A percentile compares a stretch with the other conserved stretches of the same genome.
Conservation (phyloP, 2,888 invertebrate species). For the Diplazon laetatorius region DNA sequence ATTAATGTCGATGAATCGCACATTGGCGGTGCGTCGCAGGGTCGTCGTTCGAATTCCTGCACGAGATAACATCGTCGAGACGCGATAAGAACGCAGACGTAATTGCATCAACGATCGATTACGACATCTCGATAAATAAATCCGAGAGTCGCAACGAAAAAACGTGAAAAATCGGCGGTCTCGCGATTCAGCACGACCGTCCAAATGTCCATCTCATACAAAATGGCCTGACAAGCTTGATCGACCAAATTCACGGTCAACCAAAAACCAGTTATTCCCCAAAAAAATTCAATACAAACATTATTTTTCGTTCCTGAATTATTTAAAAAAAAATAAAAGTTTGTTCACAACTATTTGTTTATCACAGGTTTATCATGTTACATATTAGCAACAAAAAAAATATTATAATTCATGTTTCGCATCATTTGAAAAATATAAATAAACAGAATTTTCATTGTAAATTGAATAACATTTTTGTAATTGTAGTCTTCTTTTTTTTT, state of each 20-base stretch:
- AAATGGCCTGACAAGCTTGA: too few species aligned
- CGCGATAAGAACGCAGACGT: not conserved
- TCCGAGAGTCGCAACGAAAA: not conserved
- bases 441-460: not conserved
- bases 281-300: too few species aligned
- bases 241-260: too few species aligned
- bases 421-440: too few species aligned
- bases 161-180: not conserved
- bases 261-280: too few species aligned
- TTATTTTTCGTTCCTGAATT: too few species aligned
- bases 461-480: slow-evolving; percentile 3
- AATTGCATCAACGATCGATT: slow-evolving; percentile 14
- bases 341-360: too few species aligned
- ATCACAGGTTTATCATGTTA: too few species aligned
- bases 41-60: not conserved
- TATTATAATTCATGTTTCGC: too few species aligned
- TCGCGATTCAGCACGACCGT: not conserved
- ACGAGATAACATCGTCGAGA: slow-evolving; percentile 1
- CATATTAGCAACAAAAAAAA: too few species aligned
- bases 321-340: too few species aligned
- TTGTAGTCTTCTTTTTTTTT: slow-evolving; percentile 4
- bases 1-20: slow-evolving; percentile 2
- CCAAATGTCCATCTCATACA: too few species aligned
- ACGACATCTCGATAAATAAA: slow-evolving; percentile 8
- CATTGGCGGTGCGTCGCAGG: not conserved